Percentiles rank a stretch among this genome's conserved stretches.
Conservation (phyloP, 92 coral and sea anemone species). For the Phenganax subtilis region DNA sequence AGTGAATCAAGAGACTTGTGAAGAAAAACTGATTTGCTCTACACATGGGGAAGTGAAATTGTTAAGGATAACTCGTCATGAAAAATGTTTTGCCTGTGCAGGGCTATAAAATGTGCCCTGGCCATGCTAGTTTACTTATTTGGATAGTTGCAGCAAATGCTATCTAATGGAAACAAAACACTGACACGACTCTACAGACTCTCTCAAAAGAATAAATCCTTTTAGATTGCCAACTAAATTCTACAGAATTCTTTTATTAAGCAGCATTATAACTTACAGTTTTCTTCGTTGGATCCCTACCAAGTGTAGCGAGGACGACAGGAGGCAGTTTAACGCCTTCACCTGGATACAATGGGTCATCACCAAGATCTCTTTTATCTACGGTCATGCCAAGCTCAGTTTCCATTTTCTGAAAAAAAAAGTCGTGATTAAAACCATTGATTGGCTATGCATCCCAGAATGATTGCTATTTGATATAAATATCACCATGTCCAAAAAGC, state of each 20-base stretch:
- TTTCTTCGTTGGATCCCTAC: constrained; percentile 74
- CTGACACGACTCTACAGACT: no score
- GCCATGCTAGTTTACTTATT: no score
- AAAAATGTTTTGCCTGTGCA: no score
- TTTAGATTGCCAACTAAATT: no score
- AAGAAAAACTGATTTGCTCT: no score
- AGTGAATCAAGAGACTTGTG: no score
- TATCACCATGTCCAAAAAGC: background rate
- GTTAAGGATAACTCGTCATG: no score
- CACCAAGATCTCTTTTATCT: constrained; percentile 65
- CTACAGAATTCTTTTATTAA: background rate
- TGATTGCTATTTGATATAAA: background rate
- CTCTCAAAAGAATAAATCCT: no score
- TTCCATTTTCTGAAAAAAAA: constrained; percentile 48
- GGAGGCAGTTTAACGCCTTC: constrained; percentile 62
- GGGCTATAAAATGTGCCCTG: no score
- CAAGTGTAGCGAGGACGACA: constrained; percentile 71
- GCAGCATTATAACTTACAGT: constrained; percentile 65
- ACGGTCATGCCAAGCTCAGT: constrained; percentile 53
- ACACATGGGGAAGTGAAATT: no score
- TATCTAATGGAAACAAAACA: no score
- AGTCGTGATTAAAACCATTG: background rate
- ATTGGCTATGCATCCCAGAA: background rate
- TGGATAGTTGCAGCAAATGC: no score
- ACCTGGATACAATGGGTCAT: constrained; percentile 57